Percentiles rank a stretch among this genome's conserved stretches.
Conservation (phyloP, 2,113 vertebrate genomes). For the Gorsachius goisagi region DNA sequence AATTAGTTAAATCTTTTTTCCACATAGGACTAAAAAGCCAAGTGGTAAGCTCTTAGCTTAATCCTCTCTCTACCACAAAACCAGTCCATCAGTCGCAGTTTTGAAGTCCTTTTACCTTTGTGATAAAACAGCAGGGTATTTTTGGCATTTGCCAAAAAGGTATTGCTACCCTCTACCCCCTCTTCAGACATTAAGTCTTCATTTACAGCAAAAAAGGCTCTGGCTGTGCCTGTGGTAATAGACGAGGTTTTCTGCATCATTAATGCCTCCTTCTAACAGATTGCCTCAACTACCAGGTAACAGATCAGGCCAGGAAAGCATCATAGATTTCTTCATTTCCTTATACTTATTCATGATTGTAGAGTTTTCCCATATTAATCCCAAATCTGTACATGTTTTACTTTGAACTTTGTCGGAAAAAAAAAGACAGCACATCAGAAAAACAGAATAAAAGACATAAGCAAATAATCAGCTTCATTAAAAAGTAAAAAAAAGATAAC, state of each 20-base stretch:
- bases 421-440: neutral
- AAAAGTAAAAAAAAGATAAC: neutral
- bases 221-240: neutral
- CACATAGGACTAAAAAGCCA: neutral
- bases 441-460: neutral
- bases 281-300: neutral
- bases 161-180: neutral
- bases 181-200: neutral
- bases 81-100: neutral
- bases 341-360: neutral
- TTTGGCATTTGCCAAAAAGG: neutral
- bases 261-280: neutral
- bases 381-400: neutral
- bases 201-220: neutral
- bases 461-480: neutral
- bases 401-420: neutral
- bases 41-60: neutral
- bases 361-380: neutral
- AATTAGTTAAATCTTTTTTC: neutral
- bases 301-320: neutral
- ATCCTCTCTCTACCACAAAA: neutral
- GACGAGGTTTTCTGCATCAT: neutral
- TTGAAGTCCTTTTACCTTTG: neutral
- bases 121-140: neutral
- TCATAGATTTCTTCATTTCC: neutral